Conservation (phyloP, 2,113 vertebrate genomes). For the Emydura subglobosa region DNA sequence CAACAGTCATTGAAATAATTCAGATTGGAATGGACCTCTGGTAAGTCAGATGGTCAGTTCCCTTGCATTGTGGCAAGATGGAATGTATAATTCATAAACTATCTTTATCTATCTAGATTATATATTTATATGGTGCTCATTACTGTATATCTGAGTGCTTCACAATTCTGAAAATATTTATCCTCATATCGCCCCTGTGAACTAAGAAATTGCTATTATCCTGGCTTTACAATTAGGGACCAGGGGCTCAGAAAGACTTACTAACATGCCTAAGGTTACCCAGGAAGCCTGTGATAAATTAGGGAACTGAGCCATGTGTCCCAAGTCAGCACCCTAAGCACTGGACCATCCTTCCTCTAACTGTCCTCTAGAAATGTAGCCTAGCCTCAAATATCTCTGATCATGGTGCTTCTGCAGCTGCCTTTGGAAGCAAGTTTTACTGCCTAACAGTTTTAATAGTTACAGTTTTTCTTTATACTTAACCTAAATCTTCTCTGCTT, state of each 20-base stretch:
- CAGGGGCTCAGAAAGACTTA: background rate
- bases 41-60: background rate
- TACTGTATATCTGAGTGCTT: background rate
- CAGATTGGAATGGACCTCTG: background rate
- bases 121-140: background rate
- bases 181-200: conserved; percentile 25
- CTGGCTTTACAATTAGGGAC: background rate
- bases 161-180: conserved; percentile 50
- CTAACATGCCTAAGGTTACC: background rate
- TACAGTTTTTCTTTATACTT: conserved; percentile 53
- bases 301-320: background rate
- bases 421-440: conserved; percentile 2
- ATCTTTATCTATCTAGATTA: background rate
- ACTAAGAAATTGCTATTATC: conserved; percentile 27
- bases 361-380: background rate
- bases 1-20: background rate
- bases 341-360: background rate
- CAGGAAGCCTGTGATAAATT: conserved; percentile 6
- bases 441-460: background rate
- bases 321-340: background rate
- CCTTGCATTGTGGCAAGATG: background rate
- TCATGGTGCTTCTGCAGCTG: conserved; percentile 19
- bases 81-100: background rate
- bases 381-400: background rate
- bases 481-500: conserved; percentile 42